These are phyloP conservation scores for Apogon hyalosoma DNA, from an alignment of 2,797 vertebrate species.

Conservation along the genomic window DNA sequence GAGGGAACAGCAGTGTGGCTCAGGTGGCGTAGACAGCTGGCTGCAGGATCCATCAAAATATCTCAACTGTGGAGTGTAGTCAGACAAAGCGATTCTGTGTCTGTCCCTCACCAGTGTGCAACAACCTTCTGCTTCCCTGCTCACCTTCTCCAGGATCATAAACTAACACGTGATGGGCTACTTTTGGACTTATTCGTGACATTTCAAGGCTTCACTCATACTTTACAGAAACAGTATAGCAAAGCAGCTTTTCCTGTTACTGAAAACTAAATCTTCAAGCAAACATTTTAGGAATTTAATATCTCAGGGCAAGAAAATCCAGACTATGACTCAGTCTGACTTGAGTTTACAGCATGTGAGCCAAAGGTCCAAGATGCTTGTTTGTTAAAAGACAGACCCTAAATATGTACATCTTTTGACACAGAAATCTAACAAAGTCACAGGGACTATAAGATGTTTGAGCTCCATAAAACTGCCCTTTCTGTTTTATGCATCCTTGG, in stretches of 20 bases:
- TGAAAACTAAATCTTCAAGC: too few relatives aligned
- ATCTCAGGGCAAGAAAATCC: too few relatives aligned
- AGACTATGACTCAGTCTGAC: too few relatives aligned
- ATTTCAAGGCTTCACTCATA: conserved; percentile 14
- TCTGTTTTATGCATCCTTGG: too few relatives aligned
- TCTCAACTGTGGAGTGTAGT: conserved; percentile 42
- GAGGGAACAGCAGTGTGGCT: conserved; percentile 45
- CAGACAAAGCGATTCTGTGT: conserved; percentile 18
- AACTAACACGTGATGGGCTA: conserved; percentile 6
- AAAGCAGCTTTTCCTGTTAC: background rate
- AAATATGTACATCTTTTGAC: too few relatives aligned
- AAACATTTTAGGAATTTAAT: too few relatives aligned
- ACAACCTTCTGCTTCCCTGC: background rate
- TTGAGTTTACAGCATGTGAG: too few relatives aligned
- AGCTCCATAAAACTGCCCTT: too few relatives aligned
- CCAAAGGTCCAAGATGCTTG: too few relatives aligned
- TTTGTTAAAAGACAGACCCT: too few relatives aligned
- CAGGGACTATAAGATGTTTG: too few relatives aligned
- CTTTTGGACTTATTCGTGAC: background rate
- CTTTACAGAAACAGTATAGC: conserved; percentile 15
- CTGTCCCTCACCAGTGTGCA: conserved; percentile 10
- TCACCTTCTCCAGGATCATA: conserved; percentile 3
- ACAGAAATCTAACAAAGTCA: too few relatives aligned
- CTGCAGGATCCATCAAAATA: conserved; percentile 59
- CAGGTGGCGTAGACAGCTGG: conserved; percentile 60